phyloP scores from a whole-genome alignment of 2,113 vertebrate genomes.

The Notarius lentiginosus region DNA sequence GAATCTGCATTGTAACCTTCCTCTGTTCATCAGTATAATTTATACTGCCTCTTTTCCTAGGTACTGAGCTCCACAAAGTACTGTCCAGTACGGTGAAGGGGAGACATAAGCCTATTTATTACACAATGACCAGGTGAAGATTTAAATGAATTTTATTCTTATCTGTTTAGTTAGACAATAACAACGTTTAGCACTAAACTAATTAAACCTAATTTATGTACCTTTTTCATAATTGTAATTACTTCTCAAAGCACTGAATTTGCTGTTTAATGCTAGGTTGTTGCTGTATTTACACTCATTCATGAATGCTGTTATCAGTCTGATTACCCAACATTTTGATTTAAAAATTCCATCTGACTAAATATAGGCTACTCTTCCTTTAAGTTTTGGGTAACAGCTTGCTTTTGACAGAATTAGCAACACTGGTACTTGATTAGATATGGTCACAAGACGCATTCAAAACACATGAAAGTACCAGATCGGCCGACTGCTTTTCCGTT shows the following conservation, averaged over 20 bases:
- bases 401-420: background rate
- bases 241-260: background rate
- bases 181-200: background rate
- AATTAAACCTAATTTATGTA: background rate
- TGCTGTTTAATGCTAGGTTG: background rate
- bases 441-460: background rate
- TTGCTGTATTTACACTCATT: background rate
- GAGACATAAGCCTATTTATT: conserved; percentile 64
- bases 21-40: background rate
- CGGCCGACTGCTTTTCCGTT: background rate
- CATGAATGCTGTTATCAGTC: background rate
- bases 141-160: background rate
- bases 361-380: background rate
- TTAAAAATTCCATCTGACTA: background rate
- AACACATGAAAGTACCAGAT: background rate
- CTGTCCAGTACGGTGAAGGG: conserved; percentile 53
- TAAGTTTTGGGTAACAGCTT: background rate
- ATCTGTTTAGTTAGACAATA: background rate
- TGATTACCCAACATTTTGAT: background rate
- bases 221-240: background rate
- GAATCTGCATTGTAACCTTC: background rate
- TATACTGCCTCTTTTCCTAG: background rate
- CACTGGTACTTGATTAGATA: background rate
- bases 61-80: background rate
- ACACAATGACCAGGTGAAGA: conserved; percentile 75